Base-by-base conservation (phyloP, 2,113 vertebrate species). In the Felis catus region DNA sequence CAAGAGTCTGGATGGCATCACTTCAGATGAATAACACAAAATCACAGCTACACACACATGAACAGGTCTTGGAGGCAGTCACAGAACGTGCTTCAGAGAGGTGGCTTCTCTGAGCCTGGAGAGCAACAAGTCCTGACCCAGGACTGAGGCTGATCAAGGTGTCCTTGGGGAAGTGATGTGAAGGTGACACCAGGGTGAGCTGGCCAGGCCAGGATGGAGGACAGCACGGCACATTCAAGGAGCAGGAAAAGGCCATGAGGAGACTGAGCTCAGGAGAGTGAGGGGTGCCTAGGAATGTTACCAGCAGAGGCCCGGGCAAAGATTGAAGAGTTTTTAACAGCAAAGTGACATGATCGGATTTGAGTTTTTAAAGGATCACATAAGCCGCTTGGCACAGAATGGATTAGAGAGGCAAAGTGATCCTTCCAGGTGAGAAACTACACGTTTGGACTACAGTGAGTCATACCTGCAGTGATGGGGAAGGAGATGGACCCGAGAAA, bases 81-180 rank as follows among this genome's bases (percentile, higher is more conserved):
- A 39, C 1, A 0, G 36, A 1, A 2, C 3, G 0, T 0, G 39
- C 21, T 63, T 33, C 12, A 0, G 39, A 58, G 78, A 83, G 12
- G 7, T 5, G 29, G 21, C 55, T 33, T 33, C 41, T 41, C 39
- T 13, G 39, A 33, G 31, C 4, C 45, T 1, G 0, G 18, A 58
- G 7, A n/a, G 19, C 0, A 3, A 8, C 8, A 2, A 27, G 63
- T 11, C 21, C 83, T 16, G 10, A 29, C n/a, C 63, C 31, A 33
- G 29, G 18, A 61, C 79, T 31, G 76, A 61, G 51, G 10, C 78
- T 27, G 7, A 73, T 25, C 58, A 2, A 14, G 3, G 2, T 18
- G 11, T 31, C 68, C 33, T 65, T 65, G 65, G 36, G 48, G 53
- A 65, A 51, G 31, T 0, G 9, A 11, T 36, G 11, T 29, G 15